These are phyloP conservation scores for Alligator sinensis DNA, from an alignment of 2,113 vertebrate species.

Conservation along the genomic window DNA sequence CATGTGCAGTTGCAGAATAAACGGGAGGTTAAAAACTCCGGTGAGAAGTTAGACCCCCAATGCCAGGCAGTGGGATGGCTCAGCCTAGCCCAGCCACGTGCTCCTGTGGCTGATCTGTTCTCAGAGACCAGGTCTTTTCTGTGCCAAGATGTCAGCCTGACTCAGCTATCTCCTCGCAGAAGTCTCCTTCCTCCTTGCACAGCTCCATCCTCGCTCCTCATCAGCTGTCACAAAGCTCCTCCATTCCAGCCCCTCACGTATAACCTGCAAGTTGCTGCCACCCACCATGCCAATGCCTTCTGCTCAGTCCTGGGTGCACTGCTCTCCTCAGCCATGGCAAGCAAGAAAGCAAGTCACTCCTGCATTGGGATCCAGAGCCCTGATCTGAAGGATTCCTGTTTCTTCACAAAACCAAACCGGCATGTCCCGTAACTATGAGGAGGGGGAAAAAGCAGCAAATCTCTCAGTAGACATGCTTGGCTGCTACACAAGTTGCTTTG, in stretches of 20 bases:
- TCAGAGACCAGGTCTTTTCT: background rate
- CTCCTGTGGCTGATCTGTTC: background rate
- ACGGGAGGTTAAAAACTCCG: background rate
- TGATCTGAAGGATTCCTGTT: background rate
- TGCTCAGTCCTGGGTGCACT: background rate
- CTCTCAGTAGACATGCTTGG: rapidly evolving
- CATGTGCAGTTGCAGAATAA: background rate
- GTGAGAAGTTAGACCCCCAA: background rate
- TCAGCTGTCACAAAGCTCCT: background rate
- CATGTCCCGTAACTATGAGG: rapidly evolving
- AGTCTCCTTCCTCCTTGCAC: no score
- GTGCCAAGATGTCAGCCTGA: background rate
- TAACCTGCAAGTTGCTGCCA: background rate
- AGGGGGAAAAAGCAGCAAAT: background rate
- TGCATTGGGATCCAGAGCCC: no score
- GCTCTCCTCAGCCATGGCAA: background rate
- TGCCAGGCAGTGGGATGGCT: background rate
- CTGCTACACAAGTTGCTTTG: background rate
- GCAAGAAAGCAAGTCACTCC: no score
- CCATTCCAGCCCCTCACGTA: background rate
- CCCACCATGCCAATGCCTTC: background rate
- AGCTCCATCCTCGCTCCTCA: background rate
- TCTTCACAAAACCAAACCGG: background rate
- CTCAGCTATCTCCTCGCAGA: background rate
- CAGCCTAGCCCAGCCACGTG: background rate